phyloP scores from a whole-genome alignment of 2,888 invertebrate genomes.

The Leptothorax acervorum region DNA sequence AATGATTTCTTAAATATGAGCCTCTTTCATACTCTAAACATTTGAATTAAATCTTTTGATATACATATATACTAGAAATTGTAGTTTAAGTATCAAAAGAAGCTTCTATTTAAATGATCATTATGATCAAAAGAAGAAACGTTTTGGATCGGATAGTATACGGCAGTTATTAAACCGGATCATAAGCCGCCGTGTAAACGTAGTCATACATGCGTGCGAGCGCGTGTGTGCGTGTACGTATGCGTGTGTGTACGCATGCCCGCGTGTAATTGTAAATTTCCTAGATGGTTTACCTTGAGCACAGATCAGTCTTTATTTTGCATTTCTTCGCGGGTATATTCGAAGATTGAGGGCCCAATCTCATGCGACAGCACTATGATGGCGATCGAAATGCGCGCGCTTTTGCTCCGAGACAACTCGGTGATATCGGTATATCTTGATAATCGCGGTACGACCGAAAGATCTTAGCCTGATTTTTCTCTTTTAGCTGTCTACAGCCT shows the following conservation, averaged over 20 bases:
- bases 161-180: too few relatives aligned
- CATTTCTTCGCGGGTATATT: constrained; percentile 10
- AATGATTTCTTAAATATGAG: too few relatives aligned
- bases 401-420: constrained; percentile 9
- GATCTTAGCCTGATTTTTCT: constrained; percentile 42
- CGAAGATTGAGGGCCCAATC: constrained; percentile 48
- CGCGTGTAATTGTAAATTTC: constrained; percentile 60
- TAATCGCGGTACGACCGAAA: constrained; percentile 19
- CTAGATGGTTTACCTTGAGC: constrained; percentile 61
- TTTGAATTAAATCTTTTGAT: too few relatives aligned
- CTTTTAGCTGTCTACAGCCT: constrained; percentile 73
- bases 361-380: constrained; percentile 58
- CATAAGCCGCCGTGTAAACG: too few relatives aligned
- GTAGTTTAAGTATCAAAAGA: too few relatives aligned
- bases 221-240: constrained; percentile 43
- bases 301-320: constrained; percentile 56
- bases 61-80: too few relatives aligned
- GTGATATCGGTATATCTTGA: background rate
- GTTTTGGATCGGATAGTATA: too few relatives aligned
- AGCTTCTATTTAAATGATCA: too few relatives aligned
- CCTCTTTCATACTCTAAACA: too few relatives aligned
- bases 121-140: too few relatives aligned
- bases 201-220: constrained; percentile 44
- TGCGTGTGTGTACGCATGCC: constrained; percentile 65
- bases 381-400: constrained; percentile 36